phyloP scores from a whole-genome alignment of 2,888 invertebrate species.

The Conus canariensis region DNA sequence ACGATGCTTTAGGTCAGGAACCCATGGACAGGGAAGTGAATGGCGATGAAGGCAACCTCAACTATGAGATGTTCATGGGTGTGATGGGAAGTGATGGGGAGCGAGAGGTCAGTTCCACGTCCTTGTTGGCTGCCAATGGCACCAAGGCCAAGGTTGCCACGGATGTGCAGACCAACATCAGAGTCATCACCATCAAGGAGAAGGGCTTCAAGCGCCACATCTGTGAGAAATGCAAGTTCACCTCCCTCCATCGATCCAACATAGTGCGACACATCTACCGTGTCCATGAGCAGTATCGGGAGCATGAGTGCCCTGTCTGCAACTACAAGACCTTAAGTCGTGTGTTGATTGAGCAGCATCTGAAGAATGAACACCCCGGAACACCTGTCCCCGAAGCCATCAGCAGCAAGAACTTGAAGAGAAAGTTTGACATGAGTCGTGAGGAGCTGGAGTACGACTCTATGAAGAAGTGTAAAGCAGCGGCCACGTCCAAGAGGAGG shows the following conservation, averaged over 20 bases:
- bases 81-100: neutral
- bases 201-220: slow-evolving; percentile 51
- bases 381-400: neutral
- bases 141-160: slow-evolving; percentile 45
- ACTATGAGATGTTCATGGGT: neutral
- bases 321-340: slow-evolving; percentile 55
- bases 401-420: neutral
- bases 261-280: slow-evolving; percentile 55
- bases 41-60: neutral
- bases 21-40: neutral
- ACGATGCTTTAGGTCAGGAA: neutral
- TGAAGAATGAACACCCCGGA: slow-evolving; percentile 48
- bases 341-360: slow-evolving; percentile 53
- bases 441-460: slow-evolving; percentile 40
- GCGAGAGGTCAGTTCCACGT: slow-evolving; percentile 25
- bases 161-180: slow-evolving; percentile 55
- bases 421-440: slow-evolving; percentile 20
- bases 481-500: slow-evolving; percentile 20
- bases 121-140: slow-evolving; percentile 37
- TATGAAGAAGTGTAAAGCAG: slow-evolving; percentile 42
- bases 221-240: slow-evolving; percentile 56
- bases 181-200: slow-evolving; percentile 52
- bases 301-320: slow-evolving; percentile 52
- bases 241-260: slow-evolving; percentile 56
- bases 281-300: slow-evolving; percentile 56